A percentile compares a stretch with the other conserved stretches of the same genome.
phyloP scores from a whole-genome alignment of 1,140 invertebrate genomes.

The Globodera rostochiensis region DNA sequence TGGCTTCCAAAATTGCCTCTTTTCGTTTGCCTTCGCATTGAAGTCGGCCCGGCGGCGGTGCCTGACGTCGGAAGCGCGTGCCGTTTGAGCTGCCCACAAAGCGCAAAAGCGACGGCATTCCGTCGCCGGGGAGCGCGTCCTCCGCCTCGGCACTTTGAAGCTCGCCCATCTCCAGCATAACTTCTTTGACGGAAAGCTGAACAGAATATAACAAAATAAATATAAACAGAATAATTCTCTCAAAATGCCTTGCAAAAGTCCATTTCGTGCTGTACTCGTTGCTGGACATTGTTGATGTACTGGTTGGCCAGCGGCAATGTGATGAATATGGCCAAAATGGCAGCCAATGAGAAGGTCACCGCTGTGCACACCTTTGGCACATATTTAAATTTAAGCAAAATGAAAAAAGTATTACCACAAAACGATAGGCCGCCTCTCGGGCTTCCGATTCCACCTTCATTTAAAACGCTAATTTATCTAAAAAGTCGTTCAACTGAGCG shows the following conservation, averaged over 20 bases:
- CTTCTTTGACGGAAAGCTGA: conserved; percentile 63
- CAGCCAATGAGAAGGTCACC: conserved; percentile 59
- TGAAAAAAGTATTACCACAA: conserved; percentile 36
- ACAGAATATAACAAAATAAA: conserved; percentile 29
- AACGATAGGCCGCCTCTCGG: conserved; percentile 57
- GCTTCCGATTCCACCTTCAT: conserved; percentile 25
- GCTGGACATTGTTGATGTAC: conserved; percentile 62
- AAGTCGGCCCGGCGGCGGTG: conserved; percentile 5
- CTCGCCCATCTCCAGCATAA: conserved; percentile 63
- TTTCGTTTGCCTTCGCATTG: conserved; percentile 46
- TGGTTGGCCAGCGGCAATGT: conserved; percentile 65
- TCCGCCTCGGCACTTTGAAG: conserved; percentile 36
- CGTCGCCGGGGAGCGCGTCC: neutral
- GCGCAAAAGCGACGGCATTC: conserved; percentile 29
- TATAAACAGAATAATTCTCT: too few relatives aligned
- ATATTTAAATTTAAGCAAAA: neutral
- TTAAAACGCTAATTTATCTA: neutral
- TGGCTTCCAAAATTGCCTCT: neutral
- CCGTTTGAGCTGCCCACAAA: conserved; percentile 22
- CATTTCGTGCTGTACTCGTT: conserved; percentile 62
- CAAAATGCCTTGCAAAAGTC: conserved; percentile 62
- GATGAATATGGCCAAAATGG: conserved; percentile 63
- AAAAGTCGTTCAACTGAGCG: too few relatives aligned
- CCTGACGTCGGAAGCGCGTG: conserved; percentile 45
- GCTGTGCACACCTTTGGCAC: conserved; percentile 42